Base-by-base conservation (phyloP, 30 jellyfish, hydroid and myxozoan genomes). In the Sanderia malayensis region DNA sequence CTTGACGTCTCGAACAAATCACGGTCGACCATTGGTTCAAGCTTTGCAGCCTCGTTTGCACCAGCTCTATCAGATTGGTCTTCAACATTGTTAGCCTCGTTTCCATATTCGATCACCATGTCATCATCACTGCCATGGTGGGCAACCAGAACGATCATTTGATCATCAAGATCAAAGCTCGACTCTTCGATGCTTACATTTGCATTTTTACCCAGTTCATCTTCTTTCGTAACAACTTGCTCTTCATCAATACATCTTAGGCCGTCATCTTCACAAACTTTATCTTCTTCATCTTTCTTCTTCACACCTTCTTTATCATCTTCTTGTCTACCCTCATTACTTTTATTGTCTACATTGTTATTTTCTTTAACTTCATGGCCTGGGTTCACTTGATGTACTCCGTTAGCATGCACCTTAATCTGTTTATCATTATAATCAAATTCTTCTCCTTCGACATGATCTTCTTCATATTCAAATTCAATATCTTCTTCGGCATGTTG, bases 41-140 rank as follows among this genome's bases (percentile, higher is more conserved):
- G 61, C 31, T 67, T 61, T 8, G 10, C 64, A 2, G 61, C 68
- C 22, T 73, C 84, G 21, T 19, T 29, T 1, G 18, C 24, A 29
- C 41, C 71, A 30, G 41, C 46, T 4, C 31, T 0, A 22, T 49
- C 53, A 3, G 83, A 33, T 33, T 44, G 41, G 25, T 66, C 70
- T 18, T 81, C 85, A 26, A 58, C 46, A 10, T 81, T 71, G 31
- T 64, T 34, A 2, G 37, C 30, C 18, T 60, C 79, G 53, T 68
- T 58, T 17, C 81, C 90, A 47, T 31, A 67, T 21, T 70, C 90
- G 33, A 85, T 70, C 13, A 62, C 76, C 44, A 74, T 60, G 29
- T 71, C 86, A 41, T 85, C 82, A 15, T 75, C 95, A 31, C 86
- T 75, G 19, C 86, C 95, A 30, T 85, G 95, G 30, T 74, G 95